A percentile compares a stretch with the other conserved stretches of the same genome.
Evolutionary conservation across 2,888 invertebrate genomes (phyloP).

Genomic region (Acrobeloides nanus): DNA sequence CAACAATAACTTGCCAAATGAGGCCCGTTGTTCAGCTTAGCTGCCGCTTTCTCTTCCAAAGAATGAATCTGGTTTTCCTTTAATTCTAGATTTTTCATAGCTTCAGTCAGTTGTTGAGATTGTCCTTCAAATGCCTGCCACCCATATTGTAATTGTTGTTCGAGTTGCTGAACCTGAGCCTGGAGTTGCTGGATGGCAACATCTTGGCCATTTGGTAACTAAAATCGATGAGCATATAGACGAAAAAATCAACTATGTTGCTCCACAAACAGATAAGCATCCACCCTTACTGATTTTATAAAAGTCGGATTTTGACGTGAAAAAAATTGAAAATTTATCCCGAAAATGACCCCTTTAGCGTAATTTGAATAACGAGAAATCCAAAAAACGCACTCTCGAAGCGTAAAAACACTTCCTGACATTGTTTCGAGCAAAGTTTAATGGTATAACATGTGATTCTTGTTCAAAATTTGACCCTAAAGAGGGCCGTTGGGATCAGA

Average conservation of each 20-base stretch:
- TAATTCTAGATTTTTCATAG: constrained; percentile 4
- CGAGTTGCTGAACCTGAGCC: constrained; percentile 36
- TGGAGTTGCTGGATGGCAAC: constrained; percentile 35
- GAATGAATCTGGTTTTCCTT: too few species aligned
- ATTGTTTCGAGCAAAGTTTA: too few species aligned
- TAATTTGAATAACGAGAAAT: too few species aligned
- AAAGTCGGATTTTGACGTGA: too few species aligned
- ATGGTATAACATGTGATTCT: too few species aligned
- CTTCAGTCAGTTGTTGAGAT: constrained; percentile 10
- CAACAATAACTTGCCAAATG: not conserved
- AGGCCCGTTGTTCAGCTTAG: not conserved
- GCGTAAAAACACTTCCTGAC: too few species aligned
- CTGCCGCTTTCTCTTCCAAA: not conserved
- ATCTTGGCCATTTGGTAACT: constrained; percentile 38
- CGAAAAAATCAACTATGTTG: not conserved
- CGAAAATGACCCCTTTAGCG: too few species aligned
- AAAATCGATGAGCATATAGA: not conserved
- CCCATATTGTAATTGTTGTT: constrained; percentile 46
- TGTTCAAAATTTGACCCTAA: too few species aligned
- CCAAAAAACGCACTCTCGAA: too few species aligned
- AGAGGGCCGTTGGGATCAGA: too few species aligned
- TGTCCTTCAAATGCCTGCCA: constrained; percentile 52
- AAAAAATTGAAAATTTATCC: too few species aligned
- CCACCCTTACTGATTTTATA: not conserved
- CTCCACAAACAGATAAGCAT: not conserved